Evolutionary conservation across 2,888 invertebrate genomes (phyloP).

Genomic region (Eristalinus aeneus): DNA sequence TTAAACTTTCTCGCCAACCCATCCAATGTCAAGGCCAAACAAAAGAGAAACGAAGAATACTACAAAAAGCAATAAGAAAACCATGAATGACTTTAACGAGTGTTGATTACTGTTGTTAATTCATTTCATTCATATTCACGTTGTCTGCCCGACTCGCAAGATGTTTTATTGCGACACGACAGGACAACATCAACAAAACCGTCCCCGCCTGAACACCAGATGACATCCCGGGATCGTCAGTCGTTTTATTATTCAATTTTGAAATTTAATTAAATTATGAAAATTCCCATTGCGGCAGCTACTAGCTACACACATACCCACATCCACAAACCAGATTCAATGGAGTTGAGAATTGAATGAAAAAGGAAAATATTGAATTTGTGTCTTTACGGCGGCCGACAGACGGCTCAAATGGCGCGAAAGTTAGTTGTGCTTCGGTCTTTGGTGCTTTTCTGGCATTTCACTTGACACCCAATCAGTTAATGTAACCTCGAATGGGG

Average conservation of each 20-base stretch:
- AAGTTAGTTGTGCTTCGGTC: slow-evolving; percentile 20
- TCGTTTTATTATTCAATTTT: slow-evolving; percentile 40
- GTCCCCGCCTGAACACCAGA: background rate
- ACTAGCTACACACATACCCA: background rate
- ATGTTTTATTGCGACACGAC: slow-evolving; percentile 30
- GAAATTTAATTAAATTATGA: slow-evolving; percentile 51
- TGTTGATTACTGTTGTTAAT: slow-evolving; percentile 36
- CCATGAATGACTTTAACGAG: slow-evolving; percentile 19
- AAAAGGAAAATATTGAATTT: slow-evolving; percentile 33
- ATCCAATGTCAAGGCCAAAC: background rate
- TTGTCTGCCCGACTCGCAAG: slow-evolving; percentile 10
- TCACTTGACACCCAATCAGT: slow-evolving; percentile 34
- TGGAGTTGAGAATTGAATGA: background rate
- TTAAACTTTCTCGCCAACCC: no score
- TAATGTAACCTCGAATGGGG: background rate
- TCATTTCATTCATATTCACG: slow-evolving; percentile 18
- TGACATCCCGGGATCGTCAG: background rate
- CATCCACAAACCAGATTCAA: background rate
- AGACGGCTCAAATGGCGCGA: slow-evolving; percentile 32
- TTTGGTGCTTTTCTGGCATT: slow-evolving; percentile 21
- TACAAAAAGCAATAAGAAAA: background rate
- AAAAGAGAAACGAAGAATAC: background rate
- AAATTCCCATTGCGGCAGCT: slow-evolving; percentile 13
- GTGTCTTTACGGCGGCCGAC: slow-evolving; percentile 30
- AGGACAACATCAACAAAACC: background rate